Evolutionary conservation across 2,797 vertebrate species (phyloP), one percentile per base, ranked within the genome.

Genomic region (Chloroceryle inda): DNA sequence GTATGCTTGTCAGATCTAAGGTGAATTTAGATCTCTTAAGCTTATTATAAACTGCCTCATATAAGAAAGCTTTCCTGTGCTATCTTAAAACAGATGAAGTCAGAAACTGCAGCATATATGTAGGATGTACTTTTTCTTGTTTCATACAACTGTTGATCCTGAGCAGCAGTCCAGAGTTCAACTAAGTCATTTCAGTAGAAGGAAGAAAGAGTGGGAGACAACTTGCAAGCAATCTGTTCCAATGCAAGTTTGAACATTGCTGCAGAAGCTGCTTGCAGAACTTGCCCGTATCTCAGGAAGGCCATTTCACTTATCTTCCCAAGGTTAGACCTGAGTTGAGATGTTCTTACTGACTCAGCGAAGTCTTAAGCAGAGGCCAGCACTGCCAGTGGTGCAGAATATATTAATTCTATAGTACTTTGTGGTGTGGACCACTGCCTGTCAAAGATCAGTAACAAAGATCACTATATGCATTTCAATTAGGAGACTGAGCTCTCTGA

Each of bases 191-290:
- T 89, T 93, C 85, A 91, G 61, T 71, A 81, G 81, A 71, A 92
- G 76, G 83, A 95, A 64, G 49, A 82, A 95, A 49, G 94, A 89
- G 91, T 92, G 84, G 91, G 94, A 96, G 88, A 93, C 44, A 74
- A 92, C 78, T 95, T 93, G 74, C 59, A 87, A 89, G 63, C 91
- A 92, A 59, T 96, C 94, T 96, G 92, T 94, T 94, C 87, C 40
- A 63, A 79, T 0, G 1, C 80, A 78, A 89, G 81, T 84, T 85
- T 91, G 89, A 89, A 89, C 76, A 35, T 50, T 77, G 31, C 49
- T 80, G 78, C 77, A 91, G 76, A 94, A 88, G 62, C 68, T 77
- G n/a, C 87, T 56, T 74, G 11, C 50, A 82, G 59, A 91, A 79
- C 66, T 95, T 66, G 8, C 63, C 56, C 1, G 1, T 91, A 92